Base-by-base conservation (phyloP, 2,888 invertebrate species). In the Odontocerum albicorne region DNA sequence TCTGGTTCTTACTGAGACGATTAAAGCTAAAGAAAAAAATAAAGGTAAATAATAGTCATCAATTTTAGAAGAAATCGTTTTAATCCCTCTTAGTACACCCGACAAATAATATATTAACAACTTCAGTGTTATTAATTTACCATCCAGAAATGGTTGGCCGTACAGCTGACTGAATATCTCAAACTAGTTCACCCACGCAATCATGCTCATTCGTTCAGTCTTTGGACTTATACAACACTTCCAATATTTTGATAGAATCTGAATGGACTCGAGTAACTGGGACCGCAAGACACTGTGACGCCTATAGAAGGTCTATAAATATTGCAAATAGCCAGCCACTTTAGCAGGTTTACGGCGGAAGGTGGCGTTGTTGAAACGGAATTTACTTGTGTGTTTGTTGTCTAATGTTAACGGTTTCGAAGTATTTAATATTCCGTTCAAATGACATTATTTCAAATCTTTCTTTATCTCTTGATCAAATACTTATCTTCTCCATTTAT, bases 281-380 rank as follows among this genome's bases (percentile, higher is more conserved):
- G n/a, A 38, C 38, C 39, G 31, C 32, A 50, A 42, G 50, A 50
- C 50, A 42, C 17, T 16, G 42, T 21, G 50, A 42, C 50, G 50
- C 50, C 42, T 32, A 44, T 44, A 44, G 35, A 42, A 33, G 36
- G 20, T 36, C 19, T 10, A 22, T 43, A 22, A 43, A 43, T 43
- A 27, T 10, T 27, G 27, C 27, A 4, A 27, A 27, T 10, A 4
- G 10, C 10, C 27, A 7, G 10, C 27, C 27, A 10, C 4, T 27
- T 7, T 10, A 27, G 27, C 10, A 27, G n/a, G n/a, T n/a, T n/a
- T n/a, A n/a, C n/a, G n/a, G n/a, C n/a, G n/a, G n/a, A n/a, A n/a
- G n/a, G n/a, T n/a, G n/a, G n/a, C n/a, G n/a, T n/a, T n/a, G n/a
- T n/a, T n/a, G n/a, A n/a, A n/a, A n/a, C n/a, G n/a, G n/a, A n/a